A percentile compares a stretch with the other conserved stretches of the same genome.
phyloP scores from a whole-genome alignment of 2,113 vertebrate species.

The Gobiocypris rarus region DNA sequence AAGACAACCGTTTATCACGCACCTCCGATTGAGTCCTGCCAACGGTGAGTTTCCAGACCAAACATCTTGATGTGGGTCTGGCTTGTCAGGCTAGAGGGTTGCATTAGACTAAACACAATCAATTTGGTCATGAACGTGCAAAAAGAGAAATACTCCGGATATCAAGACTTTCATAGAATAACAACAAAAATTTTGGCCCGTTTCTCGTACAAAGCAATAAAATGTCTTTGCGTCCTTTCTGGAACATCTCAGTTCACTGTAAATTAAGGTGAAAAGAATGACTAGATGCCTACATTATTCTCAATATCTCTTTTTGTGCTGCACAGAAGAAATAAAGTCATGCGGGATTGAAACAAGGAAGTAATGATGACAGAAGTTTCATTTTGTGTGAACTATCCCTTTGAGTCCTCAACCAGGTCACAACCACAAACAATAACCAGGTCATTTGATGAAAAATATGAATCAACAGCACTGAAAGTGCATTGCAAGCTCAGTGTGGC shows the following conservation, averaged over 20 bases:
- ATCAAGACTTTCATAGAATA: background rate
- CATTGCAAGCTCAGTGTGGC: background rate
- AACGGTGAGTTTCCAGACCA: too few relatives aligned
- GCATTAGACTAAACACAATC: background rate
- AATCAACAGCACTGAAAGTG: background rate
- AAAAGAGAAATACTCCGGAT: background rate
- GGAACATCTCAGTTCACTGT: background rate
- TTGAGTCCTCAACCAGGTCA: background rate
- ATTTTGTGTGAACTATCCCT: background rate
- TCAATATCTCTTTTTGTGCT: background rate
- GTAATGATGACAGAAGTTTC: background rate
- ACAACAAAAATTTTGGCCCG: background rate
- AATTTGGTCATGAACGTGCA: too few relatives aligned
- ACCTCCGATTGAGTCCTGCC: too few relatives aligned
- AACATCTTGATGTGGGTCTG: too few relatives aligned
- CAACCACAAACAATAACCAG: background rate
- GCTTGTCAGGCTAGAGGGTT: too few relatives aligned
- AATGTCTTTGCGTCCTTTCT: background rate
- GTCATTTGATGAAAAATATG: slow-evolving; percentile 16
- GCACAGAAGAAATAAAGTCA: background rate
- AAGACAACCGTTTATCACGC: too few relatives aligned
- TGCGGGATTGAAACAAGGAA: background rate
- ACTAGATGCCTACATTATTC: background rate
- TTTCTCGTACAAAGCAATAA: background rate
- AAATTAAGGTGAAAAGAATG: background rate